These are phyloP conservation scores for Drosophila tropicalis DNA, from an alignment of 1,140 invertebrate species.

Conservation along the genomic window DNA sequence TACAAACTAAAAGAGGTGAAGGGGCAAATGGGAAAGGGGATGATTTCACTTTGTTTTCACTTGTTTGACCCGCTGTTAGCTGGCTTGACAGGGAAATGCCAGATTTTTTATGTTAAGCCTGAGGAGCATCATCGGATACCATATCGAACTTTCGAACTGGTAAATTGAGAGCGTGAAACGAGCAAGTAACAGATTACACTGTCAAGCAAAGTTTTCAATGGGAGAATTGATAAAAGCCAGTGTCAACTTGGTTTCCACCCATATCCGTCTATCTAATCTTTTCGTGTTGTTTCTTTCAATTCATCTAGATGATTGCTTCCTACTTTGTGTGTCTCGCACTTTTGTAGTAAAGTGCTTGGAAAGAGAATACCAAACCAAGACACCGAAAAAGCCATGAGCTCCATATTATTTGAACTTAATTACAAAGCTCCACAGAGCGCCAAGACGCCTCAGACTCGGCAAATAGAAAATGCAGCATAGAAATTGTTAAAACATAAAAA, in stretches of 20 bases:
- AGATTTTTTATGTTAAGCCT: slow-evolving; percentile 48
- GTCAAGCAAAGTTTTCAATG: background rate
- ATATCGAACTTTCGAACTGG: slow-evolving; percentile 47
- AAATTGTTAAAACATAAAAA: slow-evolving; percentile 77
- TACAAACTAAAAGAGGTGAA: background rate
- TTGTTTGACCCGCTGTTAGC: slow-evolving; percentile 42
- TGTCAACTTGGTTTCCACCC: too few relatives aligned
- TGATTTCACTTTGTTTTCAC: slow-evolving; percentile 20
- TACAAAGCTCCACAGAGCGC: slow-evolving; percentile 49
- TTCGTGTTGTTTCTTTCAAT: background rate
- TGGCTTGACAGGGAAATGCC: slow-evolving; percentile 34
- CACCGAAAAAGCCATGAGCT: slow-evolving; percentile 44
- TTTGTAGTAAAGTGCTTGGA: slow-evolving; percentile 3
- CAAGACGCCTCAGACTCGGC: slow-evolving; percentile 58
- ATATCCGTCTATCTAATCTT: background rate
- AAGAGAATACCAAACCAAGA: slow-evolving; percentile 17
- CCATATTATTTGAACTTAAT: slow-evolving; percentile 76
- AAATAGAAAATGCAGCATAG: slow-evolving; percentile 69
- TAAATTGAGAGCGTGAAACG: slow-evolving; percentile 59
- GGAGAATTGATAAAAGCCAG: too few relatives aligned
- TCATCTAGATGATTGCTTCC: background rate
- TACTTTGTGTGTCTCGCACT: background rate
- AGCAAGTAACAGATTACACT: slow-evolving; percentile 24
- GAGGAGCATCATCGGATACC: slow-evolving; percentile 21
- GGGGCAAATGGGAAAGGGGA: background rate